phyloP scores from a whole-genome alignment of 2,797 vertebrate genomes.

The Cynopterus sphinx region DNA sequence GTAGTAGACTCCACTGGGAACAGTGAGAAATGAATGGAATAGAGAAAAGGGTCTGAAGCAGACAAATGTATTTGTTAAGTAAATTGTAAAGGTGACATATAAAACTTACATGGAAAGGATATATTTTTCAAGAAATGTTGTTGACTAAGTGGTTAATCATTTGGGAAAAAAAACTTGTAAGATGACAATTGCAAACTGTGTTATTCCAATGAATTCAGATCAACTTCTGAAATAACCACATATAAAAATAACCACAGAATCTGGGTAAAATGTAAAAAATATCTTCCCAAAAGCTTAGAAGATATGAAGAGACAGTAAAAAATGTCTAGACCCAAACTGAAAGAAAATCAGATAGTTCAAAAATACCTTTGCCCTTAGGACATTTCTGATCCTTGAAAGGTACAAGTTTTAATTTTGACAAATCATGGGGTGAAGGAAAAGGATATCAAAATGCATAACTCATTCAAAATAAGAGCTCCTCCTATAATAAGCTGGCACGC shows the following conservation, averaged over 20 bases:
- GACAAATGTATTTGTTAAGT: neutral
- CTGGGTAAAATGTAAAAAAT: neutral
- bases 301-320: neutral
- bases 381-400: neutral
- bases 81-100: constrained; percentile 31
- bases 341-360: constrained; percentile 23
- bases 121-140: constrained; percentile 10
- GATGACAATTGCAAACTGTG: neutral
- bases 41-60: neutral
- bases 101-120: neutral
- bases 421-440: neutral
- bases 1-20: neutral
- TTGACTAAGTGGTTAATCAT: neutral
- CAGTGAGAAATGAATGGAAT: neutral
- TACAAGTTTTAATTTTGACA: neutral
- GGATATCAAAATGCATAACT: neutral
- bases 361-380: neutral
- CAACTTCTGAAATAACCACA: neutral
- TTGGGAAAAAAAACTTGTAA: neutral
- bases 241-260: neutral
- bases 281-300: neutral
- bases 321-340: neutral
- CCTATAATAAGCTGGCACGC: neutral
- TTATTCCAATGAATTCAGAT: neutral
- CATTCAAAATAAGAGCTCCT: neutral